A percentile compares a stretch with the other conserved stretches of the same genome.
phyloP scores from a whole-genome alignment of 1,140 invertebrate genomes.

The Caenorhabditis tropicalis region DNA sequence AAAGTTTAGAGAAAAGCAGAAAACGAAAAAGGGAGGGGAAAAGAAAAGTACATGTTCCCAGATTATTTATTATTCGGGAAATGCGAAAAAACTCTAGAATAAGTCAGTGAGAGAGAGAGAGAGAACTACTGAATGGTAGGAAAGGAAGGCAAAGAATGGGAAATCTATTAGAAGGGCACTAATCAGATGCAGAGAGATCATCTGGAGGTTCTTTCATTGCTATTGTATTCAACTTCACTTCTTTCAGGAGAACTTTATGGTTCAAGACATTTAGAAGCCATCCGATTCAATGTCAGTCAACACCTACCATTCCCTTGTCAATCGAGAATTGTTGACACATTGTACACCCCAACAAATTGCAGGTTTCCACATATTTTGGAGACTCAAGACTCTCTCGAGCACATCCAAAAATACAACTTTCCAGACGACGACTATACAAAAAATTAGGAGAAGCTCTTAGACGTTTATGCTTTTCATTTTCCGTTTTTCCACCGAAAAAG shows the following conservation, averaged over 20 bases:
- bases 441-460: neutral
- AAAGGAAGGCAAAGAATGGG: too few species aligned
- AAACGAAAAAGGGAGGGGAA: neutral
- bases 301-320: neutral
- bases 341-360: neutral
- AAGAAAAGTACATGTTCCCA: slow-evolving; percentile 21
- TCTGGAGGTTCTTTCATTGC: too few species aligned
- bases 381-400: neutral
- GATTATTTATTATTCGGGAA: slow-evolving; percentile 23
- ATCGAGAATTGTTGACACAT: neutral
- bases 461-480: neutral
- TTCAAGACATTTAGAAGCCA: too few species aligned
- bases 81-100: neutral
- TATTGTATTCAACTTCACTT: too few species aligned
- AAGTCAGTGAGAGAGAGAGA: neutral
- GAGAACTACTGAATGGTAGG: too few species aligned
- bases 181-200: too few species aligned
- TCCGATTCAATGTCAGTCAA: neutral
- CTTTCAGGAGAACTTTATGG: too few species aligned
- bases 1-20: neutral
- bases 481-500: neutral
- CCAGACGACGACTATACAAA: slow-evolving; percentile 4
- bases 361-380: neutral
- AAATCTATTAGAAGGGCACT: too few species aligned
- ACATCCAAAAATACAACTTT: neutral